Evolutionary conservation across 2,797 vertebrate species (phyloP).

Genomic region (Liasis olivaceus): DNA sequence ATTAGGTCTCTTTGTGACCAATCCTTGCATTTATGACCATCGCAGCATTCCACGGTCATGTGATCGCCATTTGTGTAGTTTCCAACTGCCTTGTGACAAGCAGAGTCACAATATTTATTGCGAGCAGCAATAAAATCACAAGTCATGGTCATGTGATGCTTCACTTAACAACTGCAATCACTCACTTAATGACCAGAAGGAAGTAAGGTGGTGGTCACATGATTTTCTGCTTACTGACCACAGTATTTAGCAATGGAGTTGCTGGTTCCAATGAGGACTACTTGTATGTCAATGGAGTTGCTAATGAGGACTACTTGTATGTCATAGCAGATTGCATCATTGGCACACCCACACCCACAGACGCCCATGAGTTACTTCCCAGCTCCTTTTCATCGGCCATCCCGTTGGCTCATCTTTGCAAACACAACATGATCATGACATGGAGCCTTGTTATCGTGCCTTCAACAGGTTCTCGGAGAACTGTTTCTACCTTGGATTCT

Average conservation of each 20-base stretch:
- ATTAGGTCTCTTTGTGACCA: too few species aligned
- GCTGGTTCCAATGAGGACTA: neutral
- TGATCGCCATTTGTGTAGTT: too few species aligned
- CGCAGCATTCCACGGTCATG: too few species aligned
- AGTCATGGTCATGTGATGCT: too few species aligned
- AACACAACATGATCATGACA: neutral
- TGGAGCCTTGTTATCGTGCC: too few species aligned
- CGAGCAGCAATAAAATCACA: too few species aligned
- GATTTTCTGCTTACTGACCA: neutral
- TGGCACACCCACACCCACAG: neutral
- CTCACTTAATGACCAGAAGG: too few species aligned
- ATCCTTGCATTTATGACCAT: too few species aligned
- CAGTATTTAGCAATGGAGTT: neutral
- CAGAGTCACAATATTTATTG: too few species aligned
- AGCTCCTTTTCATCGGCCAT: neutral
- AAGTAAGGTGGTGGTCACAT: too few species aligned
- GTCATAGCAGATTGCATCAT: neutral
- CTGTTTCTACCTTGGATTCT: constrained; percentile 80
- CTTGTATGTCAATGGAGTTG: neutral
- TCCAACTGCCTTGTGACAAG: too few species aligned
- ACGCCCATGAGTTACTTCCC: neutral
- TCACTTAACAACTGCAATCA: too few species aligned
- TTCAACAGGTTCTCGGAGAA: neutral
- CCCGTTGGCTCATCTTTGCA: neutral
- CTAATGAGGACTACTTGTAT: neutral